Base-by-base conservation (phyloP, 2,888 invertebrate genomes). In the Brachylomia viminalis region DNA sequence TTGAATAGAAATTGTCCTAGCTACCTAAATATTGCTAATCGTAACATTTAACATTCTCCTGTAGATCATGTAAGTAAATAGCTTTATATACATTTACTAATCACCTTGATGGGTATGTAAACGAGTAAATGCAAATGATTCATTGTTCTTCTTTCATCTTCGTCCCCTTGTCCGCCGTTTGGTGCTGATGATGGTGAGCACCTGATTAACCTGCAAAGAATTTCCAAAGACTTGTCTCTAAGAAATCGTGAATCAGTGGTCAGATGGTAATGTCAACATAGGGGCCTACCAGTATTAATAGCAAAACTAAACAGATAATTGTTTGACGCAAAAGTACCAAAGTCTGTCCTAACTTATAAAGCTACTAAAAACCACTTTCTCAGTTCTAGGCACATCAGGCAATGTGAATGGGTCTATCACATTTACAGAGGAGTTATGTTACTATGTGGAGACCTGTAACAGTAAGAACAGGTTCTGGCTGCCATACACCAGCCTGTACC, bases 351-450 rank as follows among this genome's bases (percentile, higher is more conserved):
- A 13, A 17, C 23, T 20, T 13, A n/a, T 8, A n/a, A n/a, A 17
- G 7, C 5, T 47, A 38, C 0, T 69, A 20, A 42, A 27, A 47
- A 30, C 15, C 23, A 3, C 3, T 38, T 30, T 27, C 10, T 15
- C 71, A 96, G 96, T 96, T 92, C 81, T 96, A 91, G 96, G 94
- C 15, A 94, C 96, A 86, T 90, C 93, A 17, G 86, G 88, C 20
- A 92, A 92, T 72, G 90, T 92, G 74, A 93, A 95, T 82, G 94
- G 92, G 6, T 89, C 87, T 11, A 87, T 95, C 6, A 83, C 79
- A 7, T 89, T 93, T 8, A 93, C 92, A 1, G 90, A 93, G 72
- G 92, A 95, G 67, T 88, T 96, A 5, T 96, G 96, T 84, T 96
- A 96, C 81, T 94, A 93, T 83, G 95, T 96, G 42, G 94, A 96